These are phyloP conservation scores for Drosophila pruinosa DNA, from an alignment of 1,140 invertebrate genomes.

Conservation along the genomic window DNA sequence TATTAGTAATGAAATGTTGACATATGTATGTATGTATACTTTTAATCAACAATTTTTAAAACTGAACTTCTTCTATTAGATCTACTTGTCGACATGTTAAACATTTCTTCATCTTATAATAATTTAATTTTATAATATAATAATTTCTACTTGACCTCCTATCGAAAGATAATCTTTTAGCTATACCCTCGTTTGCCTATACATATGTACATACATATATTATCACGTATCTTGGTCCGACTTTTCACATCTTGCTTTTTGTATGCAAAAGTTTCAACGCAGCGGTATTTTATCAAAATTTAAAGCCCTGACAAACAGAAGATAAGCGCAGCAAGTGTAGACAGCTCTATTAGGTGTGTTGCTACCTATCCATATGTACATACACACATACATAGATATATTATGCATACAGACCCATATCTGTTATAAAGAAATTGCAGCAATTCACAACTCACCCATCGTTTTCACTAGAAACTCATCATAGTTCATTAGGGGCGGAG, in stretches of 20 bases:
- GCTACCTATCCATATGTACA: neutral
- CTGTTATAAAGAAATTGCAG: neutral
- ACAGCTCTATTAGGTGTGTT: constrained; percentile 19
- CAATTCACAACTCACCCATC: constrained; percentile 52
- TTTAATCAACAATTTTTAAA: no score
- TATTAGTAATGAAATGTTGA: no score
- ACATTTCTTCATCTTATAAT: no score
- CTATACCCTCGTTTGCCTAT: neutral
- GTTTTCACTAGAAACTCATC: constrained; percentile 66
- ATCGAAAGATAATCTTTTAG: neutral
- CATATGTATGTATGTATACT: no score
- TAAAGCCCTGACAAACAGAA: constrained; percentile 61
- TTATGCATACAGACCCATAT: constrained; percentile 1
- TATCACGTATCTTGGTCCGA: neutral
- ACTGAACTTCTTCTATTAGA: no score
- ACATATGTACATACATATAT: neutral
- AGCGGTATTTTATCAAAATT: constrained; percentile 62
- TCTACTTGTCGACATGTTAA: no score
- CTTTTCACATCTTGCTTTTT: neutral
- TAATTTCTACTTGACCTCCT: no score
- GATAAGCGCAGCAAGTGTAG: constrained; percentile 60
- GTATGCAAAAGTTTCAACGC: constrained; percentile 48
- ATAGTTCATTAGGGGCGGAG: constrained; percentile 64
- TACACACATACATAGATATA: neutral
- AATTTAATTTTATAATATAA: neutral